These are phyloP conservation scores for Rallus crepitans DNA, from an alignment of 2,797 vertebrate species.

Conservation along the genomic window DNA sequence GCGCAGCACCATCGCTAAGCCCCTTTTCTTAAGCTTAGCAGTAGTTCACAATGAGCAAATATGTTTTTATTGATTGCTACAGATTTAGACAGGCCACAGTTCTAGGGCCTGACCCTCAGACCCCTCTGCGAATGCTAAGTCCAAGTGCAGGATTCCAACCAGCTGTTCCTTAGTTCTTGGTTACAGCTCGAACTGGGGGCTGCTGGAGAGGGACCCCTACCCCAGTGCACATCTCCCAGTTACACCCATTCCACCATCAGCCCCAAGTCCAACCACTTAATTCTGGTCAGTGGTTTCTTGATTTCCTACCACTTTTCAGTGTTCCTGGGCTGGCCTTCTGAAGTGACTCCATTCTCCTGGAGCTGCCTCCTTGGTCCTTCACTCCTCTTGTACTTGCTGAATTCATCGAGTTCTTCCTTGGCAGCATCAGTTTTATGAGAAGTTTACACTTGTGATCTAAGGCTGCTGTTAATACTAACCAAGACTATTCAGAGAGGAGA, in stretches of 20 bases:
- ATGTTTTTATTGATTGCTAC: not conserved
- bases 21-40: not conserved
- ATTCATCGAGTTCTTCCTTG: not conserved
- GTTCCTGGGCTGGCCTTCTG: not conserved
- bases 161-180: not conserved
- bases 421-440: not conserved
- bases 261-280: not conserved
- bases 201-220: not conserved
- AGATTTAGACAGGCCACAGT: fast-evolving
- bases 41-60: not conserved
- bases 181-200: not conserved
- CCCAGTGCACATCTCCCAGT: fast-evolving
- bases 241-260: fast-evolving
- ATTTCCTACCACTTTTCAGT: not conserved
- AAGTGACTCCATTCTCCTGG: not conserved
- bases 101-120: too few relatives aligned
- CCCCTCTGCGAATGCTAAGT: not conserved
- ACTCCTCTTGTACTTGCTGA: fast-evolving
- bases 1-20: not conserved
- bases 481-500: not conserved
- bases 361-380: not conserved
- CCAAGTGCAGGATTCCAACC: not conserved
- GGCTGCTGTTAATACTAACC: not conserved
- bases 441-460: not conserved
- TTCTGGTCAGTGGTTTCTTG: fast-evolving